Evolutionary conservation across 2,888 invertebrate species (phyloP), one percentile per base, ranked within the genome.

Genomic region (Ichneumoninae sp.): DNA sequence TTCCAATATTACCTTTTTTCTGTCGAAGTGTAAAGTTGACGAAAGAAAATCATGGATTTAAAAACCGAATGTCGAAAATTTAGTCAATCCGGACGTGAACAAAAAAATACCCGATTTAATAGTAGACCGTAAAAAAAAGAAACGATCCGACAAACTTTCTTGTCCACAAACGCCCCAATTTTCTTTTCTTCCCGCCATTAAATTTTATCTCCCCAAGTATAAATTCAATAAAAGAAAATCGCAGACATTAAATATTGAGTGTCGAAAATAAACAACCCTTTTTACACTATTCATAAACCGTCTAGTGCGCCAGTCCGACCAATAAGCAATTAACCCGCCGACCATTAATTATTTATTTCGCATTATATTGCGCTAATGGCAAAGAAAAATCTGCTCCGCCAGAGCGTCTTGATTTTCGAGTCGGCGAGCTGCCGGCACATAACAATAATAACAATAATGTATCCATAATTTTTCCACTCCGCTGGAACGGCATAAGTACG

Each of bases 401-500:
- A 13, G 26, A 26, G 4, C 13, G 26, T 26, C 22, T 57, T 22
- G 3, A 26, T 57, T 54, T 26, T 57, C 22, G 57, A 22, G 22
- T 4, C 22, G 26, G 57, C 13, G 4, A 57, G 26, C 10, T 19
- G 7, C 3, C 54, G 19, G 22, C 22, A 10, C 19, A 57, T 10
- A 52, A 65, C 65, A 74, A 57, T 40, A 65, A 22, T 54, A 33
- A 47, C 16, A 47, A 47, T 47, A 47, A 16, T 44, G 74, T 13
- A 65, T 63, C 73, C 30, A 65, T 63, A 74, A 74, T 65, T 63
- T 73, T 63, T 22, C 54, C 80, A 75, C 65, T 33, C 33, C 52
- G 65, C 8, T 60, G 54, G 44, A 69, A 19, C 52, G 8, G 70
- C 57, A 6, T 65, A 65, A 71, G 44, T 60, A 22, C 40, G 79